Evolutionary conservation across 2,888 invertebrate genomes (phyloP), one percentile per base, ranked within the genome.

Genomic region (Drosophila suboccidentalis): DNA sequence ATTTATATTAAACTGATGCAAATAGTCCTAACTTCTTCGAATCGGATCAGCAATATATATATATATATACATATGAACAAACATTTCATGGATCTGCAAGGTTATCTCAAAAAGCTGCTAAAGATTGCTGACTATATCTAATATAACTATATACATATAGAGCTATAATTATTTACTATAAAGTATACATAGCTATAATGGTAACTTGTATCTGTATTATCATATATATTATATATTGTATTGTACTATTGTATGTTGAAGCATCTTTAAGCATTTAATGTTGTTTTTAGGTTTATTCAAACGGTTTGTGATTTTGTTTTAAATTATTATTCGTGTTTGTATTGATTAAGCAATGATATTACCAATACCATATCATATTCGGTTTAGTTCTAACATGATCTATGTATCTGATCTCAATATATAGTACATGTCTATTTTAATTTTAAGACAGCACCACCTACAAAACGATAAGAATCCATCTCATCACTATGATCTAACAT

Each of bases 121-220:
- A 46, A 50, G 34, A 44, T 76, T 76, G 78, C 73, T 73, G 76
- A 78, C 68, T 70, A 61, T 62, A 75, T 61, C 41, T 39, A 44
- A 71, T 58, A 60, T 44, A 69, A 19, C 34, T 58, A 38, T 17
- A 54, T 9, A 22, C 44, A 60, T 65, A 51, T 54, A 43, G 8
- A 29, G 1, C 29, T 19, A 29, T 43, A 61, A 13, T 9, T 59
- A 62, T 49, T 67, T 55, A 32, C 34, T 38, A 43, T 36, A 63
- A 61, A 46, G 19, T 17, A 34, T 43, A 57, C 38, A 32, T 49
- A 36, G 38, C 34, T 58, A 44, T 58, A 58, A 29, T 43, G 19
- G 13, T 17, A 41, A 47, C 34, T 36, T 41, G 19, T 55, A 54
- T 41, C 26, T 51, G 47, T 38, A 62, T 51, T 74, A 75, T 54